Evolutionary conservation across 2,888 invertebrate genomes (phyloP), one percentile per base, ranked within the genome.

Genomic region (Papilio demoleus): DNA sequence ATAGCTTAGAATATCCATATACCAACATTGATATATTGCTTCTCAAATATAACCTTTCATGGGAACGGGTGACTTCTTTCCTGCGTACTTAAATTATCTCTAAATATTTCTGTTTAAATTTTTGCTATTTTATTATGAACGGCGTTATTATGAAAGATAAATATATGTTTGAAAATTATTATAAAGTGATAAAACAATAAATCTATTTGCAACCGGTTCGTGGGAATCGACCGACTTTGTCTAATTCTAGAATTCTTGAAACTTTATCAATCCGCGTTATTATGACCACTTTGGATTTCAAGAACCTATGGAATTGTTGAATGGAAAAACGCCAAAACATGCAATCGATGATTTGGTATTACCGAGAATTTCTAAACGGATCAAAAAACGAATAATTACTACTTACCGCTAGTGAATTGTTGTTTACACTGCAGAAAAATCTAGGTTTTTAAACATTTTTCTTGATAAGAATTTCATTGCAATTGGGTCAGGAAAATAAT

Each of bases 251-350:
- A 59, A 45, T 59, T 47, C 59, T 47, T 42, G 62, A 34, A 34
- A 45, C 47, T 47, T 62, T 47, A 62, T 62, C 62, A 31, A 6
- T 19, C 19, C 24, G 17, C 9, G 34, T 63, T 45, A 47, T 50
- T 19, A 62, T 17, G 9, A 50, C 22, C 31, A 50, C 53, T 64
- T 64, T 36, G 22, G 34, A 14, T 64, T 50, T 36, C 36, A 6
- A 38, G 31, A 24, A 53, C 19, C 40, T 38, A 56, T 42, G 19
- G 40, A n/a, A 65, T 4, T 17, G 19, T 53, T 56, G 50, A 19
- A 56, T 64, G 64, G 53, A 56, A 40, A 38, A 19, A 56, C 53
- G 40, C 65, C 65, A 65, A 31, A 31, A 40, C 45, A 38, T 47
- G 19, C 47, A 27, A 9, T n/a, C 53, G 6, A 53, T 27, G 24